Evolutionary conservation across 2,113 vertebrate species (phyloP), one percentile per base, ranked within the genome.

Genomic region (Hypanus sabinus): DNA sequence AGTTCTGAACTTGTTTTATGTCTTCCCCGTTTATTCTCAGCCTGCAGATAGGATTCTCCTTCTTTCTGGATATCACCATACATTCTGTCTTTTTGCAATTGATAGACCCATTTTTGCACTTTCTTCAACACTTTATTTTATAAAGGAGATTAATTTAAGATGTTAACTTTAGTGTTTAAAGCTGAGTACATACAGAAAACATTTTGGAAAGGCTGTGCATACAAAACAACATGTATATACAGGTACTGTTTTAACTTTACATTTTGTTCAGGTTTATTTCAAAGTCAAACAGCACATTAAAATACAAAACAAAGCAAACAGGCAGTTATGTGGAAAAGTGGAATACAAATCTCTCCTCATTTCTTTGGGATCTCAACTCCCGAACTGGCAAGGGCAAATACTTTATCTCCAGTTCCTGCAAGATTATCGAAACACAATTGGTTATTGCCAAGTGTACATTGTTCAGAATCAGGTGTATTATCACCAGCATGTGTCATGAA

Each of bases 341-440:
- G 85, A 90, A 33, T 6, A n/a, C n/a, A 65, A 20, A 33, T 65
- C 60, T 2, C n/a, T 55, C 38, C 16, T 3, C 96, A 97, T 24
- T 97, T 96, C 93, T 98, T 98, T 55, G 96, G 96, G 95, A 98
- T 98, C 95, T 96, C 97, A 95, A 99, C 98, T 94, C 98, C 98
- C 95, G 98, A 97, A 96, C 97, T 98, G 68, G 98, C 99, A 95
- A 99, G 96, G 95, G 99, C 99, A 96, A 99, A 96, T 94, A 99
- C 98, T 96, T 99, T 99, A 96, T 99, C 99, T 96, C 98, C 99
- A 11, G 98, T 98, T 38, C 98, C 99, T 99, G 93, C 88, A 95
- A 95, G 87, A 93, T 87, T 87, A 95, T 81, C 95, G 93, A 94
- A 18, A 95, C 91, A 94, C 30, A 94, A n/a, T 33, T 65, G n/a